Evolutionary conservation across 2,888 invertebrate species (phyloP).

Genomic region (Apocheima hispidaria): DNA sequence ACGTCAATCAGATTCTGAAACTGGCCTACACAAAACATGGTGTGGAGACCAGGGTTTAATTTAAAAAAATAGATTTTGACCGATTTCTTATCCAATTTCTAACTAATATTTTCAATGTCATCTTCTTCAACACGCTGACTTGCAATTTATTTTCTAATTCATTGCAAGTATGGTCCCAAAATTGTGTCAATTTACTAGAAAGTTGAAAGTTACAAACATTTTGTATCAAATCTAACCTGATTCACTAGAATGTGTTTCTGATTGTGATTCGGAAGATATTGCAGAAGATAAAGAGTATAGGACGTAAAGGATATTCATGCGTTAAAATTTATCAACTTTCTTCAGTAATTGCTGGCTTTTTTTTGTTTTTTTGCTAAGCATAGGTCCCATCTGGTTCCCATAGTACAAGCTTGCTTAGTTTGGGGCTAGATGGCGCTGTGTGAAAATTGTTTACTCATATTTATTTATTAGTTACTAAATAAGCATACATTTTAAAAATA

Average conservation of each 20-base stretch:
- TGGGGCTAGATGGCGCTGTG: too few species aligned
- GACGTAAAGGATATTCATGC: conserved; percentile 10
- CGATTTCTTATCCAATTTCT: too few species aligned
- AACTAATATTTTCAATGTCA: neutral
- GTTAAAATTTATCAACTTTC: conserved; percentile 12
- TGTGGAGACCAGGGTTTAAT: too few species aligned
- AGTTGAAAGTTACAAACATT: conserved; percentile 42
- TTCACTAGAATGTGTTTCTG: conserved; percentile 31
- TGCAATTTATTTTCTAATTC: conserved; percentile 27
- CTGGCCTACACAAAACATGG: too few species aligned
- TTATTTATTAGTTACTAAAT: too few species aligned
- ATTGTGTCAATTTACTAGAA: conserved; percentile 43
- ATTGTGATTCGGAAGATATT: conserved; percentile 27
- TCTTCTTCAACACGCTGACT: conserved; percentile 25
- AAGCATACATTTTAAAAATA: too few species aligned
- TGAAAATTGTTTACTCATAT: too few species aligned
- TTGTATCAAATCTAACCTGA: conserved; percentile 29
- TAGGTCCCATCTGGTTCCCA: too few species aligned
- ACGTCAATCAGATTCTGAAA: too few species aligned
- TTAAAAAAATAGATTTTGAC: too few species aligned
- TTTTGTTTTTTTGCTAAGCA: neutral
- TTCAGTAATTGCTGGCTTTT: neutral
- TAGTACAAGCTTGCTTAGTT: too few species aligned
- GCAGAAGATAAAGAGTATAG: conserved; percentile 1
- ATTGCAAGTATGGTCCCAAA: conserved; percentile 25